These are phyloP conservation scores for Nilaparvata lugens DNA, from an alignment of 1,140 invertebrate species.

Conservation along the genomic window DNA sequence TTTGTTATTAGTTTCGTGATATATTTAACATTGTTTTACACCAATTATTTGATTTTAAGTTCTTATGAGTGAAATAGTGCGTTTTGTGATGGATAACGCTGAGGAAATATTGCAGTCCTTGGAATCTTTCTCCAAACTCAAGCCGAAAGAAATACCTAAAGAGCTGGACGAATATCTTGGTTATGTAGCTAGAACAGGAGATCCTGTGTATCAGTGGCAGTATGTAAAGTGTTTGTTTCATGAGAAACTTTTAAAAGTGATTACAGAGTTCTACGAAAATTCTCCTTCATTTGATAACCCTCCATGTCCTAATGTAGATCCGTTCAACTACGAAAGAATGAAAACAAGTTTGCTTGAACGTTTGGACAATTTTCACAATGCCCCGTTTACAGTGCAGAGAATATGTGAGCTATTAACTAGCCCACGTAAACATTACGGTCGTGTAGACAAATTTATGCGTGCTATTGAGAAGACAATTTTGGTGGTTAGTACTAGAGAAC, in stretches of 20 bases:
- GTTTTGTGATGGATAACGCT: slow-evolving; percentile 62
- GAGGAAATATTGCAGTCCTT: slow-evolving; percentile 71
- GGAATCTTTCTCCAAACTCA: slow-evolving; percentile 76
- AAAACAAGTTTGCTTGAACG: slow-evolving; percentile 74
- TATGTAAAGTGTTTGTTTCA: slow-evolving; percentile 78
- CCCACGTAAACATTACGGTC: slow-evolving; percentile 88
- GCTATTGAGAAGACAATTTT: slow-evolving; percentile 91
- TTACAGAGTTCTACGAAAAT: slow-evolving; percentile 76
- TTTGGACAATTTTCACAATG: slow-evolving; percentile 73
- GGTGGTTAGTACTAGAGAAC: slow-evolving; percentile 91
- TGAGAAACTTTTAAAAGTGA: slow-evolving; percentile 76
- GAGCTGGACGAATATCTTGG: slow-evolving; percentile 83
- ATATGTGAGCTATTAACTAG: slow-evolving; percentile 86
- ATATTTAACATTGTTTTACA: too few relatives aligned
- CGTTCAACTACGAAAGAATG: slow-evolving; percentile 84
- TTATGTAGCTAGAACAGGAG: slow-evolving; percentile 87
- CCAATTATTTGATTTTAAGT: background rate
- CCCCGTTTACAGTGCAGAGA: slow-evolving; percentile 93
- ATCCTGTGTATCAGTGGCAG: slow-evolving; percentile 88
- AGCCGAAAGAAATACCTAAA: slow-evolving; percentile 72
- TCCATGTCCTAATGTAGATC: slow-evolving; percentile 79
- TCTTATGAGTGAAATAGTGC: background rate
- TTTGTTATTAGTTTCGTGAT: too few relatives aligned
- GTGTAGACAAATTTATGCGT: slow-evolving; percentile 92
- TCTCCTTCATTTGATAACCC: slow-evolving; percentile 63